Conservation (phyloP, 2,888 invertebrate species). For the Apodemia hepburni region DNA sequence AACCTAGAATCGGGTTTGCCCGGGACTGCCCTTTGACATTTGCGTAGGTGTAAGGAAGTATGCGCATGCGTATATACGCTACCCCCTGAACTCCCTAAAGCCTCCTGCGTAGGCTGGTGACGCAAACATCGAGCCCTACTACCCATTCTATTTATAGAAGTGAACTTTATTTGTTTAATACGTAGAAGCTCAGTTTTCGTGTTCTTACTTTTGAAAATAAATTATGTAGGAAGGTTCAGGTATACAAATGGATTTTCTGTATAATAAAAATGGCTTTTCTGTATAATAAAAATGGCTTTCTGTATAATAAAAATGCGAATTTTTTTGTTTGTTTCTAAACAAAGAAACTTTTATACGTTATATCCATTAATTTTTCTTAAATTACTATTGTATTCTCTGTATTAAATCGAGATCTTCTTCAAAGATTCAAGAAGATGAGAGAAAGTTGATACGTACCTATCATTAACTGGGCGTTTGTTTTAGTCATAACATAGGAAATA, state of each 20-base stretch:
- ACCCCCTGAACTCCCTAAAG: conserved; percentile 33
- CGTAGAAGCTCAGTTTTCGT: neutral
- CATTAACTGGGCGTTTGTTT: too few species aligned
- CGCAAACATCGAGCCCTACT: conserved; percentile 42
- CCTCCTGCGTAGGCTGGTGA: conserved; percentile 58
- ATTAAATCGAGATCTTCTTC: too few species aligned
- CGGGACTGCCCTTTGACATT: conserved; percentile 74
- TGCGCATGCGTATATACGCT: conserved; percentile 54
- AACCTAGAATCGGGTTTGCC: conserved; percentile 54
- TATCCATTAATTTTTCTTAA: too few species aligned
- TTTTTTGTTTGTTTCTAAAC: too few species aligned
- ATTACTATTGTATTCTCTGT: too few species aligned
- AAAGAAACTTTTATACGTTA: too few species aligned
- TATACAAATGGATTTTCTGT: neutral
- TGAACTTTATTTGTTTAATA: conserved; percentile 12
- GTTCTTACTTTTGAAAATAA: conserved; percentile 1
- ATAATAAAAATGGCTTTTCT: too few species aligned
- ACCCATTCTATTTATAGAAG: conserved; percentile 13
- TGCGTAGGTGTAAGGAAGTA: conserved; percentile 41
- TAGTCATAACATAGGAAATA: too few species aligned
- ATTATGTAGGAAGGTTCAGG: neutral
- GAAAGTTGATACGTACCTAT: too few species aligned
- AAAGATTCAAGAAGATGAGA: too few species aligned
- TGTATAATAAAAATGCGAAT: too few species aligned
- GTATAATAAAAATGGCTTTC: too few species aligned